Percentiles rank a stretch among this genome's conserved stretches.
phyloP scores from a whole-genome alignment of 2,113 vertebrate genomes.

The Physeter macrocephalus region DNA sequence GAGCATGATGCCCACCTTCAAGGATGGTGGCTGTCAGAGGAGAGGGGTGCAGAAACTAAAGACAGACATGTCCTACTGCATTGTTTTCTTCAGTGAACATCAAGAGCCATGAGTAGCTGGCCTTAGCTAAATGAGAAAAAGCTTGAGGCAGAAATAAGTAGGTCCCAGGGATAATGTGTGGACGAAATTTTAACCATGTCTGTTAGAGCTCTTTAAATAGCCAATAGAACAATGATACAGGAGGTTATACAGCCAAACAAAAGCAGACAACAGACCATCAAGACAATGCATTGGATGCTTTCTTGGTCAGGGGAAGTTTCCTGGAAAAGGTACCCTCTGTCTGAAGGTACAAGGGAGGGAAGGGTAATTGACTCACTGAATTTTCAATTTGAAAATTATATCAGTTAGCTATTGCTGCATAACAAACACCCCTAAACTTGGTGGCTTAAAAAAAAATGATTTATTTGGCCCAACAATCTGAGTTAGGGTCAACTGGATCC shows the following conservation, averaged over 20 bases:
- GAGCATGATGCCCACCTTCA: not conserved
- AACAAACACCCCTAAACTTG: not conserved
- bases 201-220: not conserved
- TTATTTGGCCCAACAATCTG: not conserved
- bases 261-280: not conserved
- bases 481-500: not conserved
- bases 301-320: not conserved
- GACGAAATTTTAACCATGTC: not conserved
- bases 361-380: not conserved
- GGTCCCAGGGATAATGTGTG: not conserved
- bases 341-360: not conserved
- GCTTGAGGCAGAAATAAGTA: conserved; percentile 1
- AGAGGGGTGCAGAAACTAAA: not conserved
- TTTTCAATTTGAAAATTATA: not conserved
- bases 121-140: not conserved
- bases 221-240: not conserved
- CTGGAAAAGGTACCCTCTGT: not conserved
- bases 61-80: not conserved
- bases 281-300: not conserved
- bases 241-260: not conserved
- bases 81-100: not conserved
- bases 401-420: not conserved
- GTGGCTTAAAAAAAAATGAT: not conserved
- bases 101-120: not conserved
- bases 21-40: not conserved